Percentiles rank a stretch among this genome's conserved stretches.
These are phyloP conservation scores for Enoplosus armatus DNA, from an alignment of 2,797 vertebrate genomes.

Conservation along the genomic window DNA sequence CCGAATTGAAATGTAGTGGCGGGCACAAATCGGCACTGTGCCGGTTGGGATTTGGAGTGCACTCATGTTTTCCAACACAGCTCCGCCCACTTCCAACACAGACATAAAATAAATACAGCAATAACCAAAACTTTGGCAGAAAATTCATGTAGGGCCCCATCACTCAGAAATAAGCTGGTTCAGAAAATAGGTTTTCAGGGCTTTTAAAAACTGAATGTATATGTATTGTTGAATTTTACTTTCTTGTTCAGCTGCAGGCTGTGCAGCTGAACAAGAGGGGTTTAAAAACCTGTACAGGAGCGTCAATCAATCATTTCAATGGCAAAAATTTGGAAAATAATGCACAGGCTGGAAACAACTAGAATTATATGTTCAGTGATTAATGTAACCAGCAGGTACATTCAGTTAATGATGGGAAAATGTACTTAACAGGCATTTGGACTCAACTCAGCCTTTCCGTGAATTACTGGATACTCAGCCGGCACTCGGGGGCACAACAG, in stretches of 20 bases:
- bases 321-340: constrained; percentile 26
- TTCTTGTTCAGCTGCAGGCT: no score
- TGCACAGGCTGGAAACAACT: constrained; percentile 39
- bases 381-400: constrained; percentile 27
- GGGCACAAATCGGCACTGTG: background rate
- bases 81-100: background rate
- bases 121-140: background rate
- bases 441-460: constrained; percentile 21
- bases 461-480: constrained; percentile 40
- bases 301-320: constrained; percentile 12
- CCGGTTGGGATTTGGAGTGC: background rate
- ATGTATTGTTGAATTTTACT: constrained; percentile 10
- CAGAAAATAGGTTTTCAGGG: background rate
- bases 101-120: constrained; percentile 6
- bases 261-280: background rate
- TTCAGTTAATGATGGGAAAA: constrained; percentile 37
- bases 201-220: background rate
- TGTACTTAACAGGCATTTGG: constrained; percentile 31
- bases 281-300: constrained; percentile 24
- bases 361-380: constrained; percentile 23
- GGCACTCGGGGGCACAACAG: constrained; percentile 38
- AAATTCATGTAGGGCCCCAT: background rate
- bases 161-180: background rate
- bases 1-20: background rate
- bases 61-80: background rate